phyloP scores from a whole-genome alignment of 2,797 vertebrate species.

The Champsocephalus gunnari region DNA sequence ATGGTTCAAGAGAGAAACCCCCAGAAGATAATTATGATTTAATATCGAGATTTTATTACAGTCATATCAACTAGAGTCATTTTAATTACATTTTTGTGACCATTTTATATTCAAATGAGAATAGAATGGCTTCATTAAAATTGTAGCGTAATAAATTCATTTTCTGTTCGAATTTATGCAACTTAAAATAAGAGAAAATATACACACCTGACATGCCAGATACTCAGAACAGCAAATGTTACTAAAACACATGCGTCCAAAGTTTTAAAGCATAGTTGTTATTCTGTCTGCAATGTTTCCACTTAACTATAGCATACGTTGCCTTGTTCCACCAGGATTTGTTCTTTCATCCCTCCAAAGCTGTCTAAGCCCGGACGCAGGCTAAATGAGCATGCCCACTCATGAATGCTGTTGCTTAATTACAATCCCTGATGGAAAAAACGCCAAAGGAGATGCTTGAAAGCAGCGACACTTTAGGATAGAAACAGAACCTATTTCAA shows the following conservation, averaged over 20 bases:
- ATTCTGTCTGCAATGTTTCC: constrained; percentile 67
- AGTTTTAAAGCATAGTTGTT: constrained; percentile 66
- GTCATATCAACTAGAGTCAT: neutral
- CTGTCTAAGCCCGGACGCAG: constrained; percentile 67
- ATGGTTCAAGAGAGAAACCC: neutral
- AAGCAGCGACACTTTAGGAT: constrained; percentile 32
- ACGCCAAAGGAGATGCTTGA: constrained; percentile 59
- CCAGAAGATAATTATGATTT: constrained; percentile 9
- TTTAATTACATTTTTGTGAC: constrained; percentile 23
- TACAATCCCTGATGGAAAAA: constrained; percentile 80
- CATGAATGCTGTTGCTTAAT: constrained; percentile 82
- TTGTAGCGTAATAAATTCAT: neutral
- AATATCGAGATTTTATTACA: constrained; percentile 24
- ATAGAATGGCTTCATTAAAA: neutral
- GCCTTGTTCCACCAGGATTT: constrained; percentile 77
- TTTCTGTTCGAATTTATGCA: neutral
- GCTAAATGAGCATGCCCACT: constrained; percentile 79
- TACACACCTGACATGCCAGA: neutral
- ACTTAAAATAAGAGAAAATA: neutral
- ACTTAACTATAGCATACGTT: constrained; percentile 57
- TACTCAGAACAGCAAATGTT: neutral
- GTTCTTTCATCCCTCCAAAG: constrained; percentile 77
- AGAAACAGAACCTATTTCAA: constrained; percentile 30
- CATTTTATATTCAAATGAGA: constrained; percentile 34
- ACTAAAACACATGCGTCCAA: constrained; percentile 20